Base-by-base conservation (phyloP, 2,797 vertebrate genomes). In the Anisognathus igniventris region DNA sequence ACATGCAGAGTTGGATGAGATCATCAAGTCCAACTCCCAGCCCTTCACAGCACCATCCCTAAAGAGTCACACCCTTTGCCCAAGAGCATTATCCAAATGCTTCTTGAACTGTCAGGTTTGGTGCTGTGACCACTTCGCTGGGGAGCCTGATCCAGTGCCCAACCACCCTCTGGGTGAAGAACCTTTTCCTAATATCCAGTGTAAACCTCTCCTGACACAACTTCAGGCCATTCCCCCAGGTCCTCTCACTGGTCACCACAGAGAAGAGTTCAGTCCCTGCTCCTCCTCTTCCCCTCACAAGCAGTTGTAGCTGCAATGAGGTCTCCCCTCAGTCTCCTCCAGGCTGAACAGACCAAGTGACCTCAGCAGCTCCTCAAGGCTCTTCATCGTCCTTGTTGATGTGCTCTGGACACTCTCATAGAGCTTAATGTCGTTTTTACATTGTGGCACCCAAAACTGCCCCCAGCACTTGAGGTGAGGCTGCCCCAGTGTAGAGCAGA, bases 181-280 rank as follows among this genome's bases (percentile, higher is more conserved):
- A 39, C 0, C 12, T 62, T 39, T 57, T 23, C 5, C 23, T 12
- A 2, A 62, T 53, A 37, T 10, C 23, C n/a, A 61, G 1, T 18
- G 2, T 53, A 27, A 37, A n/a, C n/a, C 11, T 51, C 24, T 8
- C 7, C 19, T 82, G 6, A 28, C 12, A 28, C 22, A 37, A 3
- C 12, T 12, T 31, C 39, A 61, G 27, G 4, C 39, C 31, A 17
- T 37, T 37, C 14, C 18, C 6, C 9, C 0, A 0, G 2, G 22
- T 61, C 4, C 56, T 61, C 6, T 53, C 56, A 16, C 12, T 39
- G 25, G 4, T 8, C 33, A 72, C 17, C 24, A 13, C 5, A 30
- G 48, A 53, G 45, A 4, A 51, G 31, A 61, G 20, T 30, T 54
- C 58, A 39, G n/a, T 20, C 28, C 2, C 33, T 33, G 10, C 12